Conservation (phyloP, 2,797 vertebrate genomes). For the Anableps anableps region DNA sequence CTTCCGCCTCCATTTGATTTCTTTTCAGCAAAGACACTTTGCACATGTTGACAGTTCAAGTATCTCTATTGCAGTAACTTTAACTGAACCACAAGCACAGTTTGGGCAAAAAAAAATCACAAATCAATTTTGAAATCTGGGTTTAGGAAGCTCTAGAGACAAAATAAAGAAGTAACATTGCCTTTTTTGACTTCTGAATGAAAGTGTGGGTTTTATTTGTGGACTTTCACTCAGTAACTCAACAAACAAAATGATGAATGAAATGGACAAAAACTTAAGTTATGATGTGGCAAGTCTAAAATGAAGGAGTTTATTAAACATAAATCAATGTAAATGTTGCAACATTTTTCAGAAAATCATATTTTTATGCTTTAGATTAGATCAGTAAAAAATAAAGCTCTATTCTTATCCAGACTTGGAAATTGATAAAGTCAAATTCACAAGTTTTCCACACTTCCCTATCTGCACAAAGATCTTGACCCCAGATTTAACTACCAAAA, state of each 20-base stretch:
- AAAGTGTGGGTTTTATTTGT: too few species aligned
- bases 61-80: too few species aligned
- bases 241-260: neutral
- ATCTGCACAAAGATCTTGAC: neutral
- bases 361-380: neutral
- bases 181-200: too few species aligned
- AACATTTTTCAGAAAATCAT: neutral
- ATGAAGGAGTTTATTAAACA: neutral
- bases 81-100: too few species aligned
- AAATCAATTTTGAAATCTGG: too few species aligned
- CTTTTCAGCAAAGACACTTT: too few species aligned
- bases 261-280: neutral
- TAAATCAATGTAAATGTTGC: neutral
- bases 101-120: too few species aligned
- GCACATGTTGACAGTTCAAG: too few species aligned
- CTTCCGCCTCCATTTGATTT: too few species aligned
- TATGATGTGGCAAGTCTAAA: neutral
- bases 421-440: neutral
- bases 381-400: neutral
- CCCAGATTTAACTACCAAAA: neutral
- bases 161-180: too few species aligned
- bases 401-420: neutral
- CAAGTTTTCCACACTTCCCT: neutral
- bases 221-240: too few species aligned
- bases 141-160: too few species aligned